Percentiles rank a stretch among this genome's conserved stretches.
phyloP scores from a whole-genome alignment of 2,888 invertebrate genomes.

The Drepana falcataria region DNA sequence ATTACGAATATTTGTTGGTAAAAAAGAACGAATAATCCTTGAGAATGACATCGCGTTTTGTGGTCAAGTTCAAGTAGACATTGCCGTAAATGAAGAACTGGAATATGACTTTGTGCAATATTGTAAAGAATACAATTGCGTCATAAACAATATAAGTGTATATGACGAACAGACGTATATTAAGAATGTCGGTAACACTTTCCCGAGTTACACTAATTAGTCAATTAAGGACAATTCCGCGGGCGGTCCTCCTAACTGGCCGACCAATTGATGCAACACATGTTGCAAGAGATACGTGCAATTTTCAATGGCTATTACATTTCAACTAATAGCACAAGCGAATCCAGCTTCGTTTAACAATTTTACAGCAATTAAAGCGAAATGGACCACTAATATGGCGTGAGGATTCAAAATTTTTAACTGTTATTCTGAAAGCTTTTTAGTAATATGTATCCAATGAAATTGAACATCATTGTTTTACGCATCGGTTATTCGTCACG shows the following conservation, averaged over 20 bases:
- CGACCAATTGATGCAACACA: slow-evolving; percentile 55
- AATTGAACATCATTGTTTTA: slow-evolving; percentile 1
- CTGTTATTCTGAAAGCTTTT: slow-evolving; percentile 1
- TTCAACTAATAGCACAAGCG: slow-evolving; percentile 41
- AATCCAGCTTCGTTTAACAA: slow-evolving; percentile 40
- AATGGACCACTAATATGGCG: slow-evolving; percentile 15
- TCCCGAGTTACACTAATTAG: slow-evolving; percentile 49
- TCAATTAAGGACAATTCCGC: slow-evolving; percentile 71
- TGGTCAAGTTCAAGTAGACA: slow-evolving; percentile 68
- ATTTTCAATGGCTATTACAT: slow-evolving; percentile 62
- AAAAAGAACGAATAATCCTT: slow-evolving; percentile 34
- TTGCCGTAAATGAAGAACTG: neutral
- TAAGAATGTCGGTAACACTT: slow-evolving; percentile 30
- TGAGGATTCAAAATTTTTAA: slow-evolving; percentile 17
- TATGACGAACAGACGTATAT: neutral
- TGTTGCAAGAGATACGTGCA: slow-evolving; percentile 58
- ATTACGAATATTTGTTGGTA: slow-evolving; percentile 33
- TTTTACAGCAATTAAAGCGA: slow-evolving; percentile 36
- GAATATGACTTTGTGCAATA: neutral
- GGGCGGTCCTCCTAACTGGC: slow-evolving; percentile 45
- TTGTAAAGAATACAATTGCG: too few species aligned
- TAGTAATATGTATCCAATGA: slow-evolving; percentile 5
- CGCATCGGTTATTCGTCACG: slow-evolving; percentile 3
- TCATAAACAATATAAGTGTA: too few species aligned
- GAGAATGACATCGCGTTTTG: slow-evolving; percentile 48